These are phyloP conservation scores for Ptychobarbus kaznakovi DNA, from an alignment of 2,797 vertebrate genomes.

Conservation along the genomic window DNA sequence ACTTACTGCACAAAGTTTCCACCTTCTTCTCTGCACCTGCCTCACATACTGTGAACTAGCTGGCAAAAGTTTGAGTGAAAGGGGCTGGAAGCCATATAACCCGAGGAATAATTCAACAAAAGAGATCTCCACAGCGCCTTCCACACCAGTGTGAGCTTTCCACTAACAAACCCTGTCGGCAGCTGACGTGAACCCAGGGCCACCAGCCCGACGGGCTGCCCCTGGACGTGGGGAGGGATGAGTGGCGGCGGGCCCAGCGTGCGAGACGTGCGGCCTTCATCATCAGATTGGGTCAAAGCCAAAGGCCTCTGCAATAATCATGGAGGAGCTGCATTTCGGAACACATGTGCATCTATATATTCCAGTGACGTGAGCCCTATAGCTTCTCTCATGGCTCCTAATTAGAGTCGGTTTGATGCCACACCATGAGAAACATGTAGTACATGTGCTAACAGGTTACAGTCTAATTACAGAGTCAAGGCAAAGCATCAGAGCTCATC, in stretches of 20 bases:
- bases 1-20: constrained; percentile 51
- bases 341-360: constrained; percentile 22
- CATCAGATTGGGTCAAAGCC: constrained; percentile 47
- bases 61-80: constrained; percentile 51
- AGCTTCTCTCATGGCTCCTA: constrained; percentile 48
- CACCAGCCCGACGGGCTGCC: constrained; percentile 45
- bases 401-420: constrained; percentile 38
- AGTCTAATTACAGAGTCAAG: constrained; percentile 32
- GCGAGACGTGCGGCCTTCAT: constrained; percentile 31
- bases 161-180: constrained; percentile 53
- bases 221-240: constrained; percentile 34
- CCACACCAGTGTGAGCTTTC: constrained; percentile 28
- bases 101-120: constrained; percentile 65
- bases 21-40: constrained; percentile 45
- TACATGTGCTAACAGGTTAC: constrained; percentile 1
- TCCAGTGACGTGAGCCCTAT: constrained; percentile 11
- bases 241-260: constrained; percentile 1
- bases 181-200: constrained; percentile 44
- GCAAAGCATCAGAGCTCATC: constrained; percentile 10
- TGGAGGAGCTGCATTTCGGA: constrained; percentile 38
- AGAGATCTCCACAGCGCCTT: constrained; percentile 36
- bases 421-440: not conserved
- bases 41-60: constrained; percentile 47
- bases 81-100: constrained; percentile 52
- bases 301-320: constrained; percentile 52